A percentile compares a stretch with the other conserved stretches of the same genome.
These are phyloP conservation scores for Atopsyche davidsoni DNA, from an alignment of 1,140 invertebrate genomes.

Conservation along the genomic window DNA sequence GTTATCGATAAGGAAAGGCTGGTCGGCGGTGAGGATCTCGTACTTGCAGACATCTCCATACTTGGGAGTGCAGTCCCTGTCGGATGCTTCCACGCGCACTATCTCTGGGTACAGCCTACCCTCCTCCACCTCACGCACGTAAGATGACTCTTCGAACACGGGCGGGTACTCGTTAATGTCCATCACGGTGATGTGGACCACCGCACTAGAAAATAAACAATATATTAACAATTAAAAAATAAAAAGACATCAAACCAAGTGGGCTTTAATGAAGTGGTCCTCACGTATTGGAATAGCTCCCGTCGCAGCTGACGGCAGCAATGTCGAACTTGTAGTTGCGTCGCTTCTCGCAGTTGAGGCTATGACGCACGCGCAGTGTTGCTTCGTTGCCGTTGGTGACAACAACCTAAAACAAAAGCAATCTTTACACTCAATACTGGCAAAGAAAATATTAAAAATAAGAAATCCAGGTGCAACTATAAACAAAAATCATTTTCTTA, in stretches of 20 bases:
- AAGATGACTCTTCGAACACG: constrained; percentile 80
- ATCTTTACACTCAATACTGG: neutral
- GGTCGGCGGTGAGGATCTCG: constrained; percentile 82
- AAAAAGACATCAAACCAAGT: too few relatives aligned
- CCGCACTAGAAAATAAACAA: constrained; percentile 47
- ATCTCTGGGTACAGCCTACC: constrained; percentile 85
- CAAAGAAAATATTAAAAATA: constrained; percentile 10
- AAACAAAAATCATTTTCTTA: too few relatives aligned
- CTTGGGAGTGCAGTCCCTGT: constrained; percentile 85
- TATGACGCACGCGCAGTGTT: constrained; percentile 65
- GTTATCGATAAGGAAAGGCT: constrained; percentile 89
- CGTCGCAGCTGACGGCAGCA: constrained; percentile 83
- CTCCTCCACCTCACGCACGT: constrained; percentile 86
- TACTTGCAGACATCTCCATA: constrained; percentile 95
- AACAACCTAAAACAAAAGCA: constrained; percentile 38
- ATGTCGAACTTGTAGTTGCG: constrained; percentile 95
- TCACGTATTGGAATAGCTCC: constrained; percentile 78
- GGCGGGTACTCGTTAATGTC: constrained; percentile 94
- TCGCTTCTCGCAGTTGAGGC: constrained; percentile 88
- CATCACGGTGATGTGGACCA: constrained; percentile 89
- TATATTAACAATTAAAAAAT: neutral
- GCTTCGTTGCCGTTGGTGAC: constrained; percentile 48
- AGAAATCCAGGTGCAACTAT: too few relatives aligned
- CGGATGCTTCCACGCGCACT: constrained; percentile 81
- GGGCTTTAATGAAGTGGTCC: too few relatives aligned